A percentile compares a stretch with the other conserved stretches of the same genome.
Evolutionary conservation across 2,113 vertebrate species (phyloP).

Genomic region (Taurulus bubalis): DNA sequence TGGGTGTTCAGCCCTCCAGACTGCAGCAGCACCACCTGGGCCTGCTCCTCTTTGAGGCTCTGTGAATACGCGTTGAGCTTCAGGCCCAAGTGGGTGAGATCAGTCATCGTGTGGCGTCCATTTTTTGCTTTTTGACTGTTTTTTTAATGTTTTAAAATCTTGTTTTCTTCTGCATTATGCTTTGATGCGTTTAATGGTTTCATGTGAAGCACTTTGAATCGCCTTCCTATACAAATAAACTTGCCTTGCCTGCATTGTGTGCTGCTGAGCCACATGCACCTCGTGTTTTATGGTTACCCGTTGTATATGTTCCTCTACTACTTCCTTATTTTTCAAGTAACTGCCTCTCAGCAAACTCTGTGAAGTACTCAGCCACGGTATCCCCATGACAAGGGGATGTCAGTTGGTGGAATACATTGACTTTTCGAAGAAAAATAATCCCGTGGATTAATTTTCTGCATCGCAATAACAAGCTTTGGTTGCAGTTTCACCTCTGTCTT

Average conservation of each 20-base stretch:
- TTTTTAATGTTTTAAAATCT: too few species aligned
- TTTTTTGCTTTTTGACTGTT: too few species aligned
- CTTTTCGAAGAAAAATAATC: constrained; percentile 52
- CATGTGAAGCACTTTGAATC: too few species aligned
- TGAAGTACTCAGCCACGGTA: constrained; percentile 11
- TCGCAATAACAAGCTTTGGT: constrained; percentile 38
- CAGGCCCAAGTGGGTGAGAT: constrained; percentile 15
- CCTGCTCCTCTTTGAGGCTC: not conserved
- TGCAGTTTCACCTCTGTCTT: constrained; percentile 49
- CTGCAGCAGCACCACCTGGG: constrained; percentile 21
- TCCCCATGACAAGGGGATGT: constrained; percentile 32
- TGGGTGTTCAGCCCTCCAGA: constrained; percentile 23
- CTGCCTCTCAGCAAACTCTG: constrained; percentile 6
- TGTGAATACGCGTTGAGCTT: constrained; percentile 13
- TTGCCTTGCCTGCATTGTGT: too few species aligned
- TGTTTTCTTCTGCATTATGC: too few species aligned
- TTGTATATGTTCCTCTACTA: not conserved
- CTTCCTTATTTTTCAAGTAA: not conserved
- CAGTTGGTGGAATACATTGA: constrained; percentile 54
- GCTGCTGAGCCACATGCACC: too few species aligned
- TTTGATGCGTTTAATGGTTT: too few species aligned
- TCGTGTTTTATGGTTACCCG: not conserved
- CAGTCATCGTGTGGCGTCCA: constrained; percentile 2
- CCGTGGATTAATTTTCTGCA: constrained; percentile 45
- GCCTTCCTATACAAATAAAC: too few species aligned